Percentiles rank a stretch among this genome's conserved stretches.
phyloP scores from a whole-genome alignment of 2,888 invertebrate species.

The Eupithecia subumbrata region DNA sequence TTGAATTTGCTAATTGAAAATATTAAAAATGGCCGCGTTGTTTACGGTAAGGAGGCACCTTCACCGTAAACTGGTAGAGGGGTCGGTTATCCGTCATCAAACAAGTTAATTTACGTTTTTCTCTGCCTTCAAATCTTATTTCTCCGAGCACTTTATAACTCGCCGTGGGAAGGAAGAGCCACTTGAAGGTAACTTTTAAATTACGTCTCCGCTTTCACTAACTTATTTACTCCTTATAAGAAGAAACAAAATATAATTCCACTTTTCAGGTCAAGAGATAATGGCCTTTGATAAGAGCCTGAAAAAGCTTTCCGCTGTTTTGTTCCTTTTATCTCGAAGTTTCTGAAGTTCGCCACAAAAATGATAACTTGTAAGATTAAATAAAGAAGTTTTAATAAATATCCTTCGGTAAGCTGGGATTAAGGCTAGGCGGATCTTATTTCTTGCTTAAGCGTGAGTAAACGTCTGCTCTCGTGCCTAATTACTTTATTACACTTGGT shows the following conservation, averaged over 20 bases:
- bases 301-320: slow-evolving; percentile 84
- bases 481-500: slow-evolving; percentile 27
- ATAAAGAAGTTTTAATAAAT: slow-evolving; percentile 81
- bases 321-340: slow-evolving; percentile 81
- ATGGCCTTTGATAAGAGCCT: slow-evolving; percentile 82
- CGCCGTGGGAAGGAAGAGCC: slow-evolving; percentile 61
- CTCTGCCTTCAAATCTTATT: slow-evolving; percentile 62
- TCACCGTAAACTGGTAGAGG: slow-evolving; percentile 30
- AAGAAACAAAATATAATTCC: slow-evolving; percentile 82
- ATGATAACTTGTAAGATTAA: slow-evolving; percentile 81
- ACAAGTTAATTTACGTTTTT: slow-evolving; percentile 55
- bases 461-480: slow-evolving; percentile 19
- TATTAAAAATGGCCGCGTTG: slow-evolving; percentile 45
- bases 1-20: slow-evolving; percentile 63
- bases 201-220: slow-evolving; percentile 74
- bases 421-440: slow-evolving; percentile 66
- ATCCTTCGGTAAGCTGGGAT: slow-evolving; percentile 71
- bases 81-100: slow-evolving; percentile 53
- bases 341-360: slow-evolving; percentile 78
- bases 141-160: slow-evolving; percentile 61
- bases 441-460: slow-evolving; percentile 52
- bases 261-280: slow-evolving; percentile 82
- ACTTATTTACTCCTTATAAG: slow-evolving; percentile 81
- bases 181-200: slow-evolving; percentile 77
- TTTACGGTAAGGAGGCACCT: slow-evolving; percentile 31